Conservation (phyloP, 1,140 invertebrate genomes). For the Sesamia nonagrioides region DNA sequence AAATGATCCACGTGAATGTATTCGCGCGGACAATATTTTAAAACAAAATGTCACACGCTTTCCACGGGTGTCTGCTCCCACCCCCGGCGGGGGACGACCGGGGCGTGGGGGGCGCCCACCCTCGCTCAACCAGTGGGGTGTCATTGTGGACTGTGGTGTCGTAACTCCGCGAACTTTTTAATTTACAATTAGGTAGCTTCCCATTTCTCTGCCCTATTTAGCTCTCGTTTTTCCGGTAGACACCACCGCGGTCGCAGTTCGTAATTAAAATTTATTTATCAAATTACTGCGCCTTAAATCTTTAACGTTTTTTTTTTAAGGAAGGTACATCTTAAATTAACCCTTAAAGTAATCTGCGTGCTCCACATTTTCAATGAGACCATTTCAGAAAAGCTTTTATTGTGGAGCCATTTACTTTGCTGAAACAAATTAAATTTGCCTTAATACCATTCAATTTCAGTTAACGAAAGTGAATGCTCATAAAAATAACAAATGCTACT, state of each 20-base stretch:
- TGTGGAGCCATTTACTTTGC: neutral
- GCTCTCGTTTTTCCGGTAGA: constrained; percentile 83
- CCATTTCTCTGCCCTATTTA: constrained; percentile 87
- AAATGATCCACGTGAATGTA: constrained; percentile 86
- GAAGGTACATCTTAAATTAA: constrained; percentile 37
- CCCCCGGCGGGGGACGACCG: constrained; percentile 49
- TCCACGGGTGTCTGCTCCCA: constrained; percentile 80
- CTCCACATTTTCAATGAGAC: constrained; percentile 6
- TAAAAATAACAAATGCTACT: constrained; percentile 18
- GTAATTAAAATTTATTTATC: constrained; percentile 86
- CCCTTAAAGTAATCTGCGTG: constrained; percentile 19
- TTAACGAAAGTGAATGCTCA: neutral
- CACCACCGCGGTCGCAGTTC: constrained; percentile 69
- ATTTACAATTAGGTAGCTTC: constrained; percentile 88
- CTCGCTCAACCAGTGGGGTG: constrained; percentile 72
- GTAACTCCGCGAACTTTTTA: constrained; percentile 87
- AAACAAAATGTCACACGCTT: constrained; percentile 88
- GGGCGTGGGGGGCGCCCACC: constrained; percentile 57
- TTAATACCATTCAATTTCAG: neutral
- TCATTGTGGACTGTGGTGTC: constrained; percentile 87
- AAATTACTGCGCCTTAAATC: constrained; percentile 67
- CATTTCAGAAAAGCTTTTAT: neutral
- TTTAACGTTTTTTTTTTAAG: constrained; percentile 53
- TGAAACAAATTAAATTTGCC: neutral
- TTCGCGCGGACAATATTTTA: constrained; percentile 87